Base-by-base conservation (phyloP, 2,888 invertebrate species). In the Priocnemis perturbator region DNA sequence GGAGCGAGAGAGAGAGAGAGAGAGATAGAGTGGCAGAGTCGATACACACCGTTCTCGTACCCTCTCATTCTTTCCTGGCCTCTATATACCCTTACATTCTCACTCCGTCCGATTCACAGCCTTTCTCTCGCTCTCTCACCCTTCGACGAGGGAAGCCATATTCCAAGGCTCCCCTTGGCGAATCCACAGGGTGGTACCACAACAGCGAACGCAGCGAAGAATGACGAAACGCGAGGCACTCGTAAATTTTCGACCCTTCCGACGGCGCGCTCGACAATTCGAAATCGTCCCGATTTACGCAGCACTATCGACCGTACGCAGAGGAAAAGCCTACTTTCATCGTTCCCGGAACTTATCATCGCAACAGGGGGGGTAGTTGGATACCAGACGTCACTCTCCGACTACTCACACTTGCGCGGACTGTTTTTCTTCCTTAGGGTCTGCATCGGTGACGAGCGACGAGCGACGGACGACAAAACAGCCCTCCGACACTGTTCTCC, bases 401-500 rank as follows among this genome's bases (percentile, higher is more conserved):
- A 23, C 71, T 90, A 96, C 96, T 96, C 92, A 96, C 96, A 96
- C 93, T 97, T 96, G 91, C 95, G 94, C 89, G 96, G 96, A 91
- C 96, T 96, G 89, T 96, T 96, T 93, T 95, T 96, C 92, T 96
- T 96, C 90, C 97, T 93, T 90, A 97, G 92, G 88, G 96, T 96
- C 94, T 97, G 96, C 96, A 97, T 96, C 78, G 85, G 86, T 77
- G 73, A 20, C 19, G 23, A 30, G 26, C 17, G 17, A 14, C 26
- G 14, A 9, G 23, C 0, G 60, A 50, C 48, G 15, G 17, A 45
- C 0, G 60, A 50, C 48, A 4, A 23, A 45, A 14, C 14, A 17
- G 26, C 45, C 23, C 26, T 21, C 15, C 2, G 11, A 19, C 17
- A 19, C 19, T 19, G 15, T 19, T 19, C 45, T 48, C 9, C 9